Conservation (phyloP, 2,797 vertebrate species). For the Picus viridis region DNA sequence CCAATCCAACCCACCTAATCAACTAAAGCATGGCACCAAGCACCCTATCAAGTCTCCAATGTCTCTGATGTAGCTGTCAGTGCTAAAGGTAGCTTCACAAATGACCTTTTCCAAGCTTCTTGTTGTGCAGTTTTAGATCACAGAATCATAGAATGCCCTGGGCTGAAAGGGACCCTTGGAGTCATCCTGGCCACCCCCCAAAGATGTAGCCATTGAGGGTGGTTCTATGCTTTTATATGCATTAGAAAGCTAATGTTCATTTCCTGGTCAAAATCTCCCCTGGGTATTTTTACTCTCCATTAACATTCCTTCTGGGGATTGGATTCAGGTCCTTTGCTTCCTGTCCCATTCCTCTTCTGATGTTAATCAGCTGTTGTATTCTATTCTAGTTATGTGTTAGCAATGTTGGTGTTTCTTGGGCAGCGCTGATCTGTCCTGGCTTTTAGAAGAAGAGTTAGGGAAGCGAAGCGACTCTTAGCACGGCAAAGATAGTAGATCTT, state of each 20-base stretch:
- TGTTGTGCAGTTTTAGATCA: background rate
- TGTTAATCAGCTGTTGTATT: constrained; percentile 53
- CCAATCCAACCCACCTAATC: too few relatives aligned
- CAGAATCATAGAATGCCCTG: too few relatives aligned
- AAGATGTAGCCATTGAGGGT: constrained; percentile 1
- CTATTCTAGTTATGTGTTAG: constrained; percentile 20
- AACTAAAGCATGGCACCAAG: too few relatives aligned
- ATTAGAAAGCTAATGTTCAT: background rate
- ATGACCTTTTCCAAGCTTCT: background rate
- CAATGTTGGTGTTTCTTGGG: background rate
- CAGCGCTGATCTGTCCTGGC: background rate
- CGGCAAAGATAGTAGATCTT: background rate
- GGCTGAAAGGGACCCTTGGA: too few relatives aligned
- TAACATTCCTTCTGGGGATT: constrained; percentile 60
- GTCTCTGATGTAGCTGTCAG: background rate
- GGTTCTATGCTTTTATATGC: background rate
- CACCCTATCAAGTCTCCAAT: too few relatives aligned
- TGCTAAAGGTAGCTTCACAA: constrained; percentile 1
- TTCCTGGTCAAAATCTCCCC: constrained; percentile 40
- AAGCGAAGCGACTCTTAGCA: background rate
- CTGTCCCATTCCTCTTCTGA: constrained; percentile 39
- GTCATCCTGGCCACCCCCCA: too few relatives aligned
- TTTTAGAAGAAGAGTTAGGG: constrained; percentile 7
- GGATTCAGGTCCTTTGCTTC: constrained; percentile 40
- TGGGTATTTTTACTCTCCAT: constrained; percentile 67